These are phyloP conservation scores for Corvus moneduloides DNA, from an alignment of 2,113 vertebrate genomes.

Conservation along the genomic window DNA sequence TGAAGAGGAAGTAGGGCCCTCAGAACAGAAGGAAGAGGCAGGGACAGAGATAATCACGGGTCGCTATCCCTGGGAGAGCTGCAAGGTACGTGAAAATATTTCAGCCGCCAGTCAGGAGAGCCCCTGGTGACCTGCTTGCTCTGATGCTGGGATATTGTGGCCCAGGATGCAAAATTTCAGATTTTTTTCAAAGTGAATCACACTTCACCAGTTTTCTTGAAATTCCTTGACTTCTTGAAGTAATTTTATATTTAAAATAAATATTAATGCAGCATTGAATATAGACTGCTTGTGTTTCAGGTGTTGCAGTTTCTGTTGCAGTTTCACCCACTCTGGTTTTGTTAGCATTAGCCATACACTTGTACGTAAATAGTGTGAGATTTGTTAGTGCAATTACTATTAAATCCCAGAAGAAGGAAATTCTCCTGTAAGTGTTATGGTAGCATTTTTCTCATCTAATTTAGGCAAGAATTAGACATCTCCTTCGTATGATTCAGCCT, in stretches of 20 bases:
- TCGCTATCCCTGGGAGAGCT: accelerated
- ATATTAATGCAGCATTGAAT: not conserved
- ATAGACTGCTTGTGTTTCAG: not conserved
- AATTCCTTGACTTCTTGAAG: not conserved
- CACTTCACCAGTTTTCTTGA: not conserved
- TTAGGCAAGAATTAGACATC: not conserved
- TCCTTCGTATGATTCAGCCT: not conserved
- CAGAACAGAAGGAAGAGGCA: not conserved
- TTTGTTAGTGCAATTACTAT: not conserved
- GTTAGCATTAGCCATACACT: not conserved
- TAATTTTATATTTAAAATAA: not conserved
- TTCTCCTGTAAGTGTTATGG: not conserved
- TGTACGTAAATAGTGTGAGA: not conserved
- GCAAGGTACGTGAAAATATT: accelerated
- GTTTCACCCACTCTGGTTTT: not conserved
- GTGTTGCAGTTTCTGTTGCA: too few species aligned
- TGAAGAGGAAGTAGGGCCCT: not conserved
- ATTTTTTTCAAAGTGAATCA: conserved; percentile 8
- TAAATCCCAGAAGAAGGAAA: not conserved
- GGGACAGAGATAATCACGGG: not conserved
- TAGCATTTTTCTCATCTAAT: not conserved
- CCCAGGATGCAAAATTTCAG: not conserved
- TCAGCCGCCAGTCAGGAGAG: accelerated
- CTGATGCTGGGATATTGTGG: not conserved
- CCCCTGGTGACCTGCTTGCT: not conserved